Evolutionary conservation across 1,140 invertebrate genomes (phyloP).

Genomic region (Monomorium pharaonis): DNA sequence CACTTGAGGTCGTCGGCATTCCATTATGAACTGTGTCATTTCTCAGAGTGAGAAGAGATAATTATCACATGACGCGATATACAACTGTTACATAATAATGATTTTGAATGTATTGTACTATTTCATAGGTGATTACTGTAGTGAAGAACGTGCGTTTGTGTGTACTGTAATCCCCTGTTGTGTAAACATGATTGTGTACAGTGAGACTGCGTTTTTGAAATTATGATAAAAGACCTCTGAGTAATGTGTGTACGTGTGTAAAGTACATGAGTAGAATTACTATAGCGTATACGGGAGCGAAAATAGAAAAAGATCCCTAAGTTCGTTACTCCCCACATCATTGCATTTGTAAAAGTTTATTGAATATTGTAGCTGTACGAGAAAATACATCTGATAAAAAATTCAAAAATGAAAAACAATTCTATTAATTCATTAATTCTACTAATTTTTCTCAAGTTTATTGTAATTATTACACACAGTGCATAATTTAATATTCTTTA

Average conservation of each 20-base stretch:
- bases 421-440: too few relatives aligned
- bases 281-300: background rate
- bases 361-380: slow-evolving; percentile 67
- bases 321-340: slow-evolving; percentile 56
- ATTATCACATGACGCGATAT: slow-evolving; percentile 6
- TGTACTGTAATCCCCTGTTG: background rate
- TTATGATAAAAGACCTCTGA: slow-evolving; percentile 13
- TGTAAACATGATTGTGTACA: slow-evolving; percentile 12
- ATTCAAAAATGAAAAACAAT: background rate
- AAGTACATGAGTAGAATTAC: slow-evolving; percentile 47
- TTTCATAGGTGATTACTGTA: background rate
- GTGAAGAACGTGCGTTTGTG: background rate
- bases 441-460: too few relatives aligned
- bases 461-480: too few relatives aligned
- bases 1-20: slow-evolving; percentile 4
- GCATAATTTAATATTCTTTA: too few relatives aligned
- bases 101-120: background rate
- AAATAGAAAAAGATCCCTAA: slow-evolving; percentile 42
- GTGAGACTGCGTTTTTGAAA: slow-evolving; percentile 25
- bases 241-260: slow-evolving; percentile 57
- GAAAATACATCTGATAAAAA: slow-evolving; percentile 67
- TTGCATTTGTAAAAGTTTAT: slow-evolving; percentile 76
- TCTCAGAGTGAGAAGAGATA: background rate
- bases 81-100: background rate
- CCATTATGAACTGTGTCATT: slow-evolving; percentile 36